Evolutionary conservation across 2,888 invertebrate species (phyloP).

Genomic region (Pilophorus perplexus): DNA sequence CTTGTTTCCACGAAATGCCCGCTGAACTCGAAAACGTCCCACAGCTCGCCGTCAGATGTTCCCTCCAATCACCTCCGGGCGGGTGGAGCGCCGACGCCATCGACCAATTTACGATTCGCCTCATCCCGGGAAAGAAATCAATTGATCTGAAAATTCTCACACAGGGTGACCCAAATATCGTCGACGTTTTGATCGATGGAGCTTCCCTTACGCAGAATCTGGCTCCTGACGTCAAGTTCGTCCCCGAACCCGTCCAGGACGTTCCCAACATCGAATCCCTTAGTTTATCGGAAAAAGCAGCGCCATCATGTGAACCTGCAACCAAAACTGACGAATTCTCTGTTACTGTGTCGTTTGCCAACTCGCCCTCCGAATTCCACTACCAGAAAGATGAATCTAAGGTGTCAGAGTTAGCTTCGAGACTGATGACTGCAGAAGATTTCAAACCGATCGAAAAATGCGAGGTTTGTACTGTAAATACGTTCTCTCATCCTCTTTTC

Average conservation of each 20-base stretch:
- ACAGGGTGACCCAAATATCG: slow-evolving; percentile 16
- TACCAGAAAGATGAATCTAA: slow-evolving; percentile 3
- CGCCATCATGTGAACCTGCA: not conserved
- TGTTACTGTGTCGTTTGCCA: not conserved
- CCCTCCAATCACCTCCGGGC: slow-evolving; percentile 51
- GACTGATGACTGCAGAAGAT: slow-evolving; percentile 6
- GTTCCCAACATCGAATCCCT: not conserved
- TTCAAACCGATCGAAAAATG: slow-evolving; percentile 1
- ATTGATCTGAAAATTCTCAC: slow-evolving; percentile 23
- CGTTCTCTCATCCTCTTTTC: too few species aligned
- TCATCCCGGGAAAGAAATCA: not conserved
- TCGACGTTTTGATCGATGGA: slow-evolving; percentile 23
- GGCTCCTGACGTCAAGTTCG: slow-evolving; percentile 1
- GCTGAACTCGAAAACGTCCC: slow-evolving; percentile 61
- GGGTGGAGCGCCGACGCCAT: slow-evolving; percentile 33
- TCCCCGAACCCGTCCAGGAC: not conserved
- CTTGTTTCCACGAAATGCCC: slow-evolving; percentile 54
- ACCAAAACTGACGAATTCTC: not conserved
- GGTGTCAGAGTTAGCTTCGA: not conserved
- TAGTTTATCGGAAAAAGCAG: not conserved
- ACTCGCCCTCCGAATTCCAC: slow-evolving; percentile 23
- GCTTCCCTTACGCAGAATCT: slow-evolving; percentile 1
- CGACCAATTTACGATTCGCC: slow-evolving; percentile 6
- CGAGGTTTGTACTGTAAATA: slow-evolving; percentile 9
- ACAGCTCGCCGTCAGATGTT: slow-evolving; percentile 62